Evolutionary conservation across 2,797 vertebrate genomes (phyloP), one percentile per base, ranked within the genome.

Genomic region (Poeciliopsis paucimaculata): DNA sequence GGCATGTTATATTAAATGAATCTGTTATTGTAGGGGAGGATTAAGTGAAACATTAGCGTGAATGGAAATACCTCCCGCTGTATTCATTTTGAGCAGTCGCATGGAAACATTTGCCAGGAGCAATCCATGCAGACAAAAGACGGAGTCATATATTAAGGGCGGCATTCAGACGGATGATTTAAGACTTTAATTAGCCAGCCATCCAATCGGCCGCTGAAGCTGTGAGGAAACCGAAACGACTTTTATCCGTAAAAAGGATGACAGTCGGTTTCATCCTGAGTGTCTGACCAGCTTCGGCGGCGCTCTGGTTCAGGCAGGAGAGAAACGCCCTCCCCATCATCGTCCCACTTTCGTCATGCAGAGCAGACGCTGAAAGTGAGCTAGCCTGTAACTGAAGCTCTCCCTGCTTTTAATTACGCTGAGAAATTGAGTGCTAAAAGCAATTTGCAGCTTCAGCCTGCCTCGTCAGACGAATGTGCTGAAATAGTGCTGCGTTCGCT

Each of bases 341-440:
- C 88, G 85, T 88, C 76, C 77, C 76, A 81, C 78, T 80, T 80
- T 86, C 84, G 82, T 84, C 85, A 82, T 66, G 71, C 73, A 86
- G 77, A 87, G 79, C 87, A 90, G 89, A 93, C 85, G 88, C 82
- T 88, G 74, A 73, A 77, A 82, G 75, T 47, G 81, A 83, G 80
- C 86, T 41, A 70, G 80, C 84, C 82, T 82, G 84, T 81, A 89
- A 84, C 76, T 41, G 72, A 70, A 87, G 83, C 84, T 68, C 84
- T 41, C 78, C 60, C 82, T 41, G 64, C 78, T 89, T 95, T 93
- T 94, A 95, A 95, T 95, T 94, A 95, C 93, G 89, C 91, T 94
- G 92, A 92, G 93, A 95, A 90, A 92, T 93, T 89, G 91, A 95
- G 94, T 94, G 94, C 93, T 95, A 95, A 95, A 95, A 94, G 92